These are phyloP conservation scores for Drosophila rubida DNA, from an alignment of 2,888 invertebrate genomes.

Conservation along the genomic window DNA sequence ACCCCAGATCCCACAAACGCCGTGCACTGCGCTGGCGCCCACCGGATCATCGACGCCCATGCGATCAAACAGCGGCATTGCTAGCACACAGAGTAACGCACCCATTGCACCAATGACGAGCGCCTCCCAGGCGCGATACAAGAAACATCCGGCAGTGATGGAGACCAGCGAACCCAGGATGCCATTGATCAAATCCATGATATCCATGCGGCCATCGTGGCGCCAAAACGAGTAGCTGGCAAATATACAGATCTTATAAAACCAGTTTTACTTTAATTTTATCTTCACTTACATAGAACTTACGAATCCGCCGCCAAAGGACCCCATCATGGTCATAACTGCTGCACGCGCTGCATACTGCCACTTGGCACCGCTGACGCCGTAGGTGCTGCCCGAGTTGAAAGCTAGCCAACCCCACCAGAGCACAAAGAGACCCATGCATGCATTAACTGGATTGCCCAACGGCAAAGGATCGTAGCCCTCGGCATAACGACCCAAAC, in stretches of 20 bases:
- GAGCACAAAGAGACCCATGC: slow-evolving; percentile 95
- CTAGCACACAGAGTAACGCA: slow-evolving; percentile 89
- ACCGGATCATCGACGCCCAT: slow-evolving; percentile 93
- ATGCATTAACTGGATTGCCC: slow-evolving; percentile 95
- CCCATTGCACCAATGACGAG: slow-evolving; percentile 93
- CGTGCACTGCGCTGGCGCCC: slow-evolving; percentile 95
- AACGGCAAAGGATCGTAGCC: slow-evolving; percentile 91
- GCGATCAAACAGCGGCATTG: slow-evolving; percentile 91
- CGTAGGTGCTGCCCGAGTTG: slow-evolving; percentile 95
- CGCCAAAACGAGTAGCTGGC: slow-evolving; percentile 88
- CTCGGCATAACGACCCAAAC: slow-evolving; percentile 92
- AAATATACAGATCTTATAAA: background rate
- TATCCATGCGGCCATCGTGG: slow-evolving; percentile 90
- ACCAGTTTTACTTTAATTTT: background rate
- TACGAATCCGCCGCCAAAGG: slow-evolving; percentile 93
- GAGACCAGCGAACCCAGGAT: slow-evolving; percentile 94
- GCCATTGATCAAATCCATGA: slow-evolving; percentile 94
- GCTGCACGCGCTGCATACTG: slow-evolving; percentile 95
- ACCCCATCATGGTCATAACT: slow-evolving; percentile 95
- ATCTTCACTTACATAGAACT: slow-evolving; percentile 86
- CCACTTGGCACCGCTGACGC: slow-evolving; percentile 93
- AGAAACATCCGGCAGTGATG: slow-evolving; percentile 94
- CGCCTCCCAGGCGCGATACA: slow-evolving; percentile 95
- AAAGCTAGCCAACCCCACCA: slow-evolving; percentile 99
- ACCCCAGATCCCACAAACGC: slow-evolving; percentile 91